phyloP scores from a whole-genome alignment of 2,113 vertebrate species.

The Erpornis zantholeuca region DNA sequence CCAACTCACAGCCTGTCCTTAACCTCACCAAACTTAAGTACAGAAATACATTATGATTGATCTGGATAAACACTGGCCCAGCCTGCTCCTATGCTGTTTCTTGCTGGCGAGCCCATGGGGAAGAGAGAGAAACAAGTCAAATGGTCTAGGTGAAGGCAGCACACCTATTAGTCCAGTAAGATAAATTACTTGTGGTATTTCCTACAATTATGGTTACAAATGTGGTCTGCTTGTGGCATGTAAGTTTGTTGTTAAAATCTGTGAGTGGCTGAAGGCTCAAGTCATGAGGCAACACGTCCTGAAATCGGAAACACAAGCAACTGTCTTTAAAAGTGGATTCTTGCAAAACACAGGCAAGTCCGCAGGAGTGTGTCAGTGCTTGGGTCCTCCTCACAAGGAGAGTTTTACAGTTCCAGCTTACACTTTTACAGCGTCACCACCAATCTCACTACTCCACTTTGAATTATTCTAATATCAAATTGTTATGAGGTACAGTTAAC shows the following conservation, averaged over 20 bases:
- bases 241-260: not conserved
- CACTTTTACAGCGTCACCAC: not conserved
- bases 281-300: not conserved
- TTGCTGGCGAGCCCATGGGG: fast-evolving
- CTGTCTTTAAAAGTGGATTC: not conserved
- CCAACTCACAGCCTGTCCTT: not conserved
- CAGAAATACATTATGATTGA: not conserved
- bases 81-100: not conserved
- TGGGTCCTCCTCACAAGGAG: not conserved
- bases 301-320: not conserved
- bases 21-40: not conserved
- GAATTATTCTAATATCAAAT: not conserved
- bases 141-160: not conserved
- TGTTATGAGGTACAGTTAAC: not conserved
- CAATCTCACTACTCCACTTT: not conserved
- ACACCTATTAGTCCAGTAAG: not conserved
- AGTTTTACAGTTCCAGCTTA: not conserved
- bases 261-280: not conserved
- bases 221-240: fast-evolving
- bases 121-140: not conserved
- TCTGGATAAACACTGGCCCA: not conserved
- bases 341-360: not conserved
- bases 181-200: not conserved
- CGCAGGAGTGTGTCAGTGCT: not conserved
- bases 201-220: not conserved